Percentiles rank a stretch among this genome's conserved stretches.
phyloP scores from a whole-genome alignment of 2,113 vertebrate genomes.

The Coracopsis vasa region DNA sequence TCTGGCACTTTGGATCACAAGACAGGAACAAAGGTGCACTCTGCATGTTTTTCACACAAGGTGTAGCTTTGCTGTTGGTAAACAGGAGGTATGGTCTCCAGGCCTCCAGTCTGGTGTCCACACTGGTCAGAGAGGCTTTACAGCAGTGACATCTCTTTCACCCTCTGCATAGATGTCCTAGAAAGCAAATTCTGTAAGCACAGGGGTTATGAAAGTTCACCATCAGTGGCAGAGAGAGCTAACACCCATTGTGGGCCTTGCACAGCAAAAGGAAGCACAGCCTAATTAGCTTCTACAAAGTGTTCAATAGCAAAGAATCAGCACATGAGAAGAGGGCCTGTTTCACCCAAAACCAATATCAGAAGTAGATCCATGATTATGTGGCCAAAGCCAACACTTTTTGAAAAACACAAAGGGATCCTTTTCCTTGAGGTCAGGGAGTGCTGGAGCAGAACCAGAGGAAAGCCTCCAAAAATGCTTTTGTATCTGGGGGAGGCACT shows the following conservation, averaged over 20 bases:
- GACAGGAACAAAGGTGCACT: background rate
- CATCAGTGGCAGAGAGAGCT: background rate
- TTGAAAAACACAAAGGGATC: background rate
- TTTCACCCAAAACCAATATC: background rate
- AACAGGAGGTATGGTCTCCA: background rate
- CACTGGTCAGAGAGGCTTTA: accelerated
- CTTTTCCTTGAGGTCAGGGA: background rate
- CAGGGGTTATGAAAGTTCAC: background rate
- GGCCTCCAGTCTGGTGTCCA: background rate
- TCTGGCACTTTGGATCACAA: background rate
- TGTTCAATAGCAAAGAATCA: background rate
- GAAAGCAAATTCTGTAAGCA: background rate
- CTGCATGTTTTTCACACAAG: background rate
- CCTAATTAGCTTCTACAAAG: background rate
- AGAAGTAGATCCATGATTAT: background rate
- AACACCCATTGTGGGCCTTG: background rate
- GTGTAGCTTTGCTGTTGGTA: background rate
- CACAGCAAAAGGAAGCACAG: background rate
- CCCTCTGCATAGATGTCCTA: background rate
- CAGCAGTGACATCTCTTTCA: background rate
- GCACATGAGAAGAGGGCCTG: background rate
- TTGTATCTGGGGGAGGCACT: background rate
- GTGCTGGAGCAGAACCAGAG: background rate
- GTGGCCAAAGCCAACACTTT: background rate
- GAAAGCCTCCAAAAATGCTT: background rate